These are phyloP conservation scores for Vesta saturnalis DNA, from an alignment of 2,888 invertebrate genomes.

Conservation along the genomic window DNA sequence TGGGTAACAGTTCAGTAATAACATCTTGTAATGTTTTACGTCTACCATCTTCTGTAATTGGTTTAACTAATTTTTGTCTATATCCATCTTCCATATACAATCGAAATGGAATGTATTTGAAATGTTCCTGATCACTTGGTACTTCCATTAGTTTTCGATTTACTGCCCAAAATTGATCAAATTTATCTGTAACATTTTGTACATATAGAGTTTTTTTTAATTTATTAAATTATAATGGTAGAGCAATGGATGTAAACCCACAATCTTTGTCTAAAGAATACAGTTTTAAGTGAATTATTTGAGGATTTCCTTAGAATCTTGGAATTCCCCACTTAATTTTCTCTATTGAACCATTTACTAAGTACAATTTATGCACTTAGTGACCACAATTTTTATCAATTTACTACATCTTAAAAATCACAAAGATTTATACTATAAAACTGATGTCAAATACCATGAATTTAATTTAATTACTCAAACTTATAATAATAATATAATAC, in stretches of 20 bases:
- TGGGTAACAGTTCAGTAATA: constrained; percentile 75
- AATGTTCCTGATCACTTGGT: constrained; percentile 79
- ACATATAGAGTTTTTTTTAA: too few species aligned
- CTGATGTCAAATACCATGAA: background rate
- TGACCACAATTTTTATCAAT: too few species aligned
- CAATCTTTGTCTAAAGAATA: too few species aligned
- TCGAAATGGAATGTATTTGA: constrained; percentile 90
- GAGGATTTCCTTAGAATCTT: too few species aligned
- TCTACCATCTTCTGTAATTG: constrained; percentile 78
- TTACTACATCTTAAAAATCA: too few species aligned
- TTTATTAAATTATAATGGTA: too few species aligned
- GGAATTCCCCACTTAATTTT: too few species aligned
- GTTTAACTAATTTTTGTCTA: constrained; percentile 79
- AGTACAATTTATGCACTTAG: too few species aligned
- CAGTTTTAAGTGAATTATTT: too few species aligned
- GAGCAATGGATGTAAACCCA: too few species aligned
- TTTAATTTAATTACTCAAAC: background rate
- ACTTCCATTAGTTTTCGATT: constrained; percentile 95
- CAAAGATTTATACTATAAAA: too few species aligned
- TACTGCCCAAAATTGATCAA: constrained; percentile 99
- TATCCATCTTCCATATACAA: constrained; percentile 80
- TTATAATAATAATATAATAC: constrained; percentile 65
- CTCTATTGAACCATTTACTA: too few species aligned
- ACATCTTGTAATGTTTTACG: constrained; percentile 78
- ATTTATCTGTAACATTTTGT: constrained; percentile 75